A percentile compares a stretch with the other conserved stretches of the same genome.
Evolutionary conservation across 2,797 vertebrate species (phyloP).

Genomic region (Miichthys miiuy): DNA sequence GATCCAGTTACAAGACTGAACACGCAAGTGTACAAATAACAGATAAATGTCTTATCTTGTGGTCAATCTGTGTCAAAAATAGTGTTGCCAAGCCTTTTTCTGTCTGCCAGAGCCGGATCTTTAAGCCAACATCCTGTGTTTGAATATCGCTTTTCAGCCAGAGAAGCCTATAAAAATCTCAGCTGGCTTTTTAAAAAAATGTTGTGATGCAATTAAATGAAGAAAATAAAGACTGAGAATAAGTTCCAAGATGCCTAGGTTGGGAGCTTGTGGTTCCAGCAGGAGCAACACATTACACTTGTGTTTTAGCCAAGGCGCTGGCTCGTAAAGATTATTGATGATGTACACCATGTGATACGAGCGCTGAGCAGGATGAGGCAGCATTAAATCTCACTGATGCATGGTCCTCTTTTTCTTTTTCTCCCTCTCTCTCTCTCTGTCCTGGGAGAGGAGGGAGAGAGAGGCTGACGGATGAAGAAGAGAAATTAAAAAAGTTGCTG

Average conservation of each 20-base stretch:
- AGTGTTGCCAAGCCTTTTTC: not conserved
- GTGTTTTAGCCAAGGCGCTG: conserved; percentile 63
- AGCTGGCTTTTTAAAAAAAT: no score
- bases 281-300: conserved; percentile 58
- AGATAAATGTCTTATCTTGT: conserved; percentile 7
- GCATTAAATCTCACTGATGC: conserved; percentile 76
- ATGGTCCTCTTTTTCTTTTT: conserved; percentile 51
- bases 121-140: conserved; percentile 22
- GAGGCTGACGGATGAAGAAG: conserved; percentile 43
- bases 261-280: conserved; percentile 46
- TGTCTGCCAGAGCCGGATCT: conserved; percentile 1
- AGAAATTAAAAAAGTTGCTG: conserved; percentile 53
- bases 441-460: conserved; percentile 11
- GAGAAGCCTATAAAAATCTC: conserved; percentile 22
- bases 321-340: conserved; percentile 77
- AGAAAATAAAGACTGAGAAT: conserved; percentile 42
- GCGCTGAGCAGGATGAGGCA: conserved; percentile 57
- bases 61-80: not conserved
- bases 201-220: conserved; percentile 44
- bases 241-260: conserved; percentile 30
- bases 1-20: not conserved
- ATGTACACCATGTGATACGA: conserved; percentile 68
- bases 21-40: not conserved
- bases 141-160: conserved; percentile 29
- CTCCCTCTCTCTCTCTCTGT: conserved; percentile 28